Evolutionary conservation across 2,888 invertebrate species (phyloP).

Genomic region (Rhingia rostrata): DNA sequence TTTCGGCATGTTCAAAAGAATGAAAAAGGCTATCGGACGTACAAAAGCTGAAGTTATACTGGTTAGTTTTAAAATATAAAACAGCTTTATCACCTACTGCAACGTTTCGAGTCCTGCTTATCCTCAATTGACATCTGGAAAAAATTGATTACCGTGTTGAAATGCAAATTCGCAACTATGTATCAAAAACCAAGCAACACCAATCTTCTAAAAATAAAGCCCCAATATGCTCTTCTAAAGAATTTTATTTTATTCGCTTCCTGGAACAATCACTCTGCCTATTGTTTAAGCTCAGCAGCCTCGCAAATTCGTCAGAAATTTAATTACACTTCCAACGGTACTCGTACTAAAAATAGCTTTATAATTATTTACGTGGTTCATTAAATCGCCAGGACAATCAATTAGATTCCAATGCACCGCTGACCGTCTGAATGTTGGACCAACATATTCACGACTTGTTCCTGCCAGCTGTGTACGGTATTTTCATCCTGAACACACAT

Average conservation of each 20-base stretch:
- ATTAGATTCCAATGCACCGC: slow-evolving; percentile 55
- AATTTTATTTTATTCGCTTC: background rate
- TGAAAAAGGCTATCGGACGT: background rate
- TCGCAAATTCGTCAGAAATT: slow-evolving; percentile 66
- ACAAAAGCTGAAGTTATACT: slow-evolving; percentile 21
- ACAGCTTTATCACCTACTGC: background rate
- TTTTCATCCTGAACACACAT: slow-evolving; percentile 58
- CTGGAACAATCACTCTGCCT: slow-evolving; percentile 32
- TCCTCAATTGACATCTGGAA: slow-evolving; percentile 23
- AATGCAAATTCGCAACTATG: slow-evolving; percentile 14
- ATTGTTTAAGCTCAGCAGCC: slow-evolving; percentile 43
- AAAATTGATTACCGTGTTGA: slow-evolving; percentile 20
- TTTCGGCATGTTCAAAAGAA: background rate
- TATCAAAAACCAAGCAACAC: background rate
- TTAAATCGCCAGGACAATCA: slow-evolving; percentile 74
- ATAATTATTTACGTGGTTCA: slow-evolving; percentile 74
- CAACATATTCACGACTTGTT: slow-evolving; percentile 30
- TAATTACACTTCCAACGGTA: slow-evolving; percentile 46
- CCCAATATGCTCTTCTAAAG: background rate
- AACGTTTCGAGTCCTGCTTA: slow-evolving; percentile 27
- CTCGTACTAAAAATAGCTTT: slow-evolving; percentile 66
- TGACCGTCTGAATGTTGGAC: slow-evolving; percentile 15
- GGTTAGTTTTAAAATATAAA: slow-evolving; percentile 26
- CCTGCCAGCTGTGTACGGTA: background rate
- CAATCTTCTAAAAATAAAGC: background rate